These are phyloP conservation scores for Spodoptera littoralis DNA, from an alignment of 2,888 invertebrate species.

Conservation along the genomic window DNA sequence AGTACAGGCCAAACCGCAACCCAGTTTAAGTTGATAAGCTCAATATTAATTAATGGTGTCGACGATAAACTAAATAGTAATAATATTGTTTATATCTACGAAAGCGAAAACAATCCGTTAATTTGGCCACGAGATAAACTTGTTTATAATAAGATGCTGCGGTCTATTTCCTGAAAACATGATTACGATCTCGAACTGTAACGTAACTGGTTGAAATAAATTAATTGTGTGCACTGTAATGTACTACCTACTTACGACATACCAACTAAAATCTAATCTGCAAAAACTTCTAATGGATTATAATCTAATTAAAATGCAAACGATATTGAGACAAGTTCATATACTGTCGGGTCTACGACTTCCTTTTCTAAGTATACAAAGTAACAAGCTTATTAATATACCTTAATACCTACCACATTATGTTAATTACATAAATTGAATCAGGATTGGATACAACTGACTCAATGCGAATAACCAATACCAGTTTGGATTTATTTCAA, in stretches of 20 bases:
- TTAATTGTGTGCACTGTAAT: constrained; percentile 17
- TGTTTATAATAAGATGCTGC: constrained; percentile 67
- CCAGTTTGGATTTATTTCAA: constrained; percentile 57
- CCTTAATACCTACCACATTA: constrained; percentile 52
- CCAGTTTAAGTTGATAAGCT: constrained; percentile 74
- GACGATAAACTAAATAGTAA: constrained; percentile 72
- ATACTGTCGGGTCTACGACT: constrained; percentile 36
- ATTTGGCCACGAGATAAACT: constrained; percentile 67
- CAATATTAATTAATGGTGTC: constrained; percentile 80
- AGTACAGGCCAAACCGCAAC: constrained; percentile 60
- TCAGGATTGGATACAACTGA: constrained; percentile 43
- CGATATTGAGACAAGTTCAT: constrained; percentile 12
- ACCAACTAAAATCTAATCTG: constrained; percentile 5
- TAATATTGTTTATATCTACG: constrained; percentile 71
- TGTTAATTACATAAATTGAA: constrained; percentile 53
- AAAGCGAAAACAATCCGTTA: constrained; percentile 78
- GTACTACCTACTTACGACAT: constrained; percentile 4
- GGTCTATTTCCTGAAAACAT: constrained; percentile 65
- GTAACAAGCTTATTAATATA: constrained; percentile 35
- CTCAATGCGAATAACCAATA: constrained; percentile 56
- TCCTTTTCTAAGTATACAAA: constrained; percentile 38
- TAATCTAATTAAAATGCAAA: constrained; percentile 25
- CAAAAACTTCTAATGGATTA: constrained; percentile 5
- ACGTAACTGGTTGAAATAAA: constrained; percentile 39
- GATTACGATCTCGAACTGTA: constrained; percentile 48